phyloP scores from a whole-genome alignment of 2,797 vertebrate genomes.

The Hypotaenidia okinawae region DNA sequence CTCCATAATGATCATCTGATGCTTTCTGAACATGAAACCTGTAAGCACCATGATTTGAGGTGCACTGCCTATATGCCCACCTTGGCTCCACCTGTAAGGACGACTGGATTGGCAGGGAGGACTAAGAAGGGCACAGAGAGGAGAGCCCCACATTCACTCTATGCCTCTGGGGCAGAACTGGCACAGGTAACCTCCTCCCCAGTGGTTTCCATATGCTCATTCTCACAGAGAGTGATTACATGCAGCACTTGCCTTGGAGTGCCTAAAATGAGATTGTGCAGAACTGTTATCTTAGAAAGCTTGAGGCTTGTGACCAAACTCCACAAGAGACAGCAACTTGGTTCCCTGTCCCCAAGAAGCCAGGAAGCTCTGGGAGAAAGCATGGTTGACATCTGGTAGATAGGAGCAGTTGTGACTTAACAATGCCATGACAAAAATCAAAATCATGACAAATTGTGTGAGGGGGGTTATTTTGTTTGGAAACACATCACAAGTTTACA shows the following conservation, averaged over 20 bases:
- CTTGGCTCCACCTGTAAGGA: not conserved
- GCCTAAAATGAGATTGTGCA: not conserved
- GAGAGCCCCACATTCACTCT: not conserved
- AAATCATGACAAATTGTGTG: not conserved
- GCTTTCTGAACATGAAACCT: not conserved
- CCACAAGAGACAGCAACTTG: not conserved
- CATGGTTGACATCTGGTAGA: not conserved
- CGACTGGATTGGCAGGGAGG: accelerated
- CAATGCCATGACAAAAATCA: not conserved
- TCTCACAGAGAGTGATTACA: not conserved
- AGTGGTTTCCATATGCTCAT: not conserved
- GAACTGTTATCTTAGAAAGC: not conserved
- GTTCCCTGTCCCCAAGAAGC: not conserved
- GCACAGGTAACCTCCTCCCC: not conserved
- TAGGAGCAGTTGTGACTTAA: not conserved
- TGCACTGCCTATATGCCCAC: not conserved
- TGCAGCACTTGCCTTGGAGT: not conserved
- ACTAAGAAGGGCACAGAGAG: accelerated
- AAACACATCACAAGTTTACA: not conserved
- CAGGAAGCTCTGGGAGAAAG: not conserved
- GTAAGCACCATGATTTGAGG: not conserved
- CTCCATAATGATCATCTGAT: not conserved
- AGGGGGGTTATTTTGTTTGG: not conserved
- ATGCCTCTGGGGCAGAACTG: not conserved
- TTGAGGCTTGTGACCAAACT: not conserved